phyloP scores from a whole-genome alignment of 1,140 invertebrate genomes.

The Scaptomyza pallida region DNA sequence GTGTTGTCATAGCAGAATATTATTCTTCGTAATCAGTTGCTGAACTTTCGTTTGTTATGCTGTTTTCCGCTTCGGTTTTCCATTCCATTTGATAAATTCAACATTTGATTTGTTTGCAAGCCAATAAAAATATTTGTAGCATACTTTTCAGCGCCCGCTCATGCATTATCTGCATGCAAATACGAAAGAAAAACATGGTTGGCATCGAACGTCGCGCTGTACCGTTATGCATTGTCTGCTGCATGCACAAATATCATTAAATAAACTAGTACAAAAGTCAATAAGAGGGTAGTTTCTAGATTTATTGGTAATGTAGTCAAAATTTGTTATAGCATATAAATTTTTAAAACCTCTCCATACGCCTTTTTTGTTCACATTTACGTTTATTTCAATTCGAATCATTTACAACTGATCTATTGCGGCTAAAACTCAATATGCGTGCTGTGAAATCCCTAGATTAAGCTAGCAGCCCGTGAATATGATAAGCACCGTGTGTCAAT shows the following conservation, averaged over 20 bases:
- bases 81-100: not conserved
- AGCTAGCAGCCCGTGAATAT: not conserved
- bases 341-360: too few species aligned
- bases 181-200: not conserved
- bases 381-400: not conserved
- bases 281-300: not conserved
- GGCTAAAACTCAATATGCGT: too few species aligned
- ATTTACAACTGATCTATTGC: not conserved
- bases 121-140: constrained; percentile 11
- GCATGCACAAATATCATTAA: not conserved
- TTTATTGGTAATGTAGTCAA: too few species aligned
- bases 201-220: not conserved
- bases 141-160: constrained; percentile 5
- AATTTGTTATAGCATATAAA: too few species aligned
- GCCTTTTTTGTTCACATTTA: too few species aligned
- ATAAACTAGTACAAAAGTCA: not conserved
- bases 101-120: not conserved
- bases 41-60: not conserved
- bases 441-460: not conserved
- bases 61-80: not conserved
- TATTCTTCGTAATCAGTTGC: not conserved
- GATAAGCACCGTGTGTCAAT: not conserved
- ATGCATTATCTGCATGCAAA: constrained; percentile 1
- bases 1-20: not conserved
- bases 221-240: not conserved